phyloP scores from a whole-genome alignment of 2,797 vertebrate genomes.

The Basileuterus tristriatus region DNA sequence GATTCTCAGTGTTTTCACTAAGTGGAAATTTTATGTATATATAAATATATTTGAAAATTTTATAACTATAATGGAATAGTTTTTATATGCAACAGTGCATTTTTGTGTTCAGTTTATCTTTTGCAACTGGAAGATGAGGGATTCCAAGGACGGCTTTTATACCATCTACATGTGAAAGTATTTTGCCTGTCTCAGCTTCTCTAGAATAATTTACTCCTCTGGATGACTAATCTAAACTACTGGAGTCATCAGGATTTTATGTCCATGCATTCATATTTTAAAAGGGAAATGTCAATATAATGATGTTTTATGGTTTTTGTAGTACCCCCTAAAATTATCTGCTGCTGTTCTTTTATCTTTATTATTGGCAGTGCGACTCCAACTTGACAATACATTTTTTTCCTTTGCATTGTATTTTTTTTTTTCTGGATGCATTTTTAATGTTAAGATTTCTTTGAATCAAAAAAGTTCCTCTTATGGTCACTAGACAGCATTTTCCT shows the following conservation, averaged over 20 bases:
- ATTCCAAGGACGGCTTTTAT: neutral
- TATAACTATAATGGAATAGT: neutral
- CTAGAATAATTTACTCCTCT: neutral
- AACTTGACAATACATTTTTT: neutral
- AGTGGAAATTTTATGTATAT: neutral
- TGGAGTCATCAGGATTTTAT: neutral
- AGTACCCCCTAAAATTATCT: neutral
- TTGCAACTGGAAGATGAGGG: neutral
- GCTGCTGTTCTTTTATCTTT: neutral
- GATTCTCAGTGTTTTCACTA: neutral
- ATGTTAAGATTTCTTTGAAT: neutral
- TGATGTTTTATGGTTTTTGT: neutral
- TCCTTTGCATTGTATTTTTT: neutral
- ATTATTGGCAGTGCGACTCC: neutral
- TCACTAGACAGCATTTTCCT: neutral
- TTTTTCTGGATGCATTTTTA: neutral
- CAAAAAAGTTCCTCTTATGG: neutral
- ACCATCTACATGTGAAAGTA: neutral
- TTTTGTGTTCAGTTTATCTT: neutral
- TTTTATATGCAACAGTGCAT: neutral
- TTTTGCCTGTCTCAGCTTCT: neutral
- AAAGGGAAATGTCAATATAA: neutral
- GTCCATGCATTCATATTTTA: neutral
- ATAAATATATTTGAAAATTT: neutral
- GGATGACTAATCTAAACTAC: neutral